phyloP scores from a whole-genome alignment of 1,140 invertebrate genomes.

The Phortica variegata region DNA sequence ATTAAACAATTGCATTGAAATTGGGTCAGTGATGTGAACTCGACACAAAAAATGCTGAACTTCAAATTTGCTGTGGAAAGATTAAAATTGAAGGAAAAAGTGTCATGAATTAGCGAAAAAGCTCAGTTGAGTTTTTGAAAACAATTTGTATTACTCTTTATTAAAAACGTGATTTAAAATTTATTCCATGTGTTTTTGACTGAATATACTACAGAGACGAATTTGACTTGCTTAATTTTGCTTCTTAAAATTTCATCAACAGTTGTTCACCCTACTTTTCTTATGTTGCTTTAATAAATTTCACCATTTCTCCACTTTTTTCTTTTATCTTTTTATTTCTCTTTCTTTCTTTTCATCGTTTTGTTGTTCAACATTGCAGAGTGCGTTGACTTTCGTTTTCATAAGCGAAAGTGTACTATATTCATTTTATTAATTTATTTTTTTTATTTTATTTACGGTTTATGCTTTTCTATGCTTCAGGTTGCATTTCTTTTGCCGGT shows the following conservation, averaged over 20 bases:
- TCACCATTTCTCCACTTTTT: slow-evolving; percentile 40
- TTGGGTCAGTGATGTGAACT: slow-evolving; percentile 50
- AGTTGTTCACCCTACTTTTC: slow-evolving; percentile 17
- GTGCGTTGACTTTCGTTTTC: slow-evolving; percentile 53
- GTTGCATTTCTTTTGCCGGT: slow-evolving; percentile 29
- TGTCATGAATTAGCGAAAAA: slow-evolving; percentile 11
- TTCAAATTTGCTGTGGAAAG: slow-evolving; percentile 41
- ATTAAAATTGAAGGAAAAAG: slow-evolving; percentile 30
- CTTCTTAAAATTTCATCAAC: background rate
- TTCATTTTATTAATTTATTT: slow-evolving; percentile 44
- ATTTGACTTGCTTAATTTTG: slow-evolving; percentile 7
- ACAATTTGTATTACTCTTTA: background rate
- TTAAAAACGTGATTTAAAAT: background rate
- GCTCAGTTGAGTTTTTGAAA: slow-evolving; percentile 8
- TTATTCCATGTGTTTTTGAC: slow-evolving; percentile 1
- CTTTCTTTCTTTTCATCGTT: background rate
- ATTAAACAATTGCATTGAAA: slow-evolving; percentile 22
- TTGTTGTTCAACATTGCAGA: slow-evolving; percentile 20
- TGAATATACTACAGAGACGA: slow-evolving; percentile 9
- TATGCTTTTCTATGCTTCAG: slow-evolving; percentile 23
- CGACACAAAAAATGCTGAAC: too few relatives aligned
- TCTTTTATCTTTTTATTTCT: slow-evolving; percentile 6
- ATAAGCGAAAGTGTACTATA: slow-evolving; percentile 55
- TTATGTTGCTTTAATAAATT: slow-evolving; percentile 35
- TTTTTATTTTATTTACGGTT: slow-evolving; percentile 34